A percentile compares a stretch with the other conserved stretches of the same genome.
phyloP scores from a whole-genome alignment of 92 coral and sea anemone genomes.

The Umimayanthus chanpuru region DNA sequence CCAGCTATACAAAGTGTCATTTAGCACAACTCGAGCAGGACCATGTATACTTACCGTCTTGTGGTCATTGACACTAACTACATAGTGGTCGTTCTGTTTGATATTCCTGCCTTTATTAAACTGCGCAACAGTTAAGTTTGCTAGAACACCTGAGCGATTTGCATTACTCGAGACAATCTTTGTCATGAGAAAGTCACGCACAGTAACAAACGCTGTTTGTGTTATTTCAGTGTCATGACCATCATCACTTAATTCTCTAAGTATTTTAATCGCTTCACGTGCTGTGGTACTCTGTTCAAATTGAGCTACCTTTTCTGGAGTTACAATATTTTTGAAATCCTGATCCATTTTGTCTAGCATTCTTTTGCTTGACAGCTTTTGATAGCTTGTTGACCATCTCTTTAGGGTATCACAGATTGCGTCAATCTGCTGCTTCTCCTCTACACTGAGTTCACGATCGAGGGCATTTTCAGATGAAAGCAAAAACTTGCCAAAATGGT shows the following conservation, averaged over 20 bases:
- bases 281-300: conserved; percentile 24
- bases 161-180: conserved; percentile 21
- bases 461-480: conserved; percentile 42
- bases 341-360: conserved; percentile 20
- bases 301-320: conserved; percentile 15
- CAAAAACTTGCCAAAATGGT: conserved; percentile 43
- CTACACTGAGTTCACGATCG: conserved; percentile 27
- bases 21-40: conserved; percentile 27
- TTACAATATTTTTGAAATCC: conserved; percentile 16
- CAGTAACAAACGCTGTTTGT: conserved; percentile 21
- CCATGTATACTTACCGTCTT: conserved; percentile 19
- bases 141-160: conserved; percentile 16
- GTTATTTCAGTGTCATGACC: conserved; percentile 13
- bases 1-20: conserved; percentile 24
- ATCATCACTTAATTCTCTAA: conserved; percentile 19
- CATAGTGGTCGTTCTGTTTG: conserved; percentile 11
- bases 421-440: conserved; percentile 32
- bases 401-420: conserved; percentile 20
- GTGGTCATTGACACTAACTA: conserved; percentile 21
- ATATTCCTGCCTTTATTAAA: conserved; percentile 20
- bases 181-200: conserved; percentile 32
- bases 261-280: conserved; percentile 31
- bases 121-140: conserved; percentile 25
- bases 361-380: conserved; percentile 2
- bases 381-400: conserved; percentile 28